A percentile compares a stretch with the other conserved stretches of the same genome.
Conservation (phyloP, 2,888 invertebrate species). For the Drosophila prolongata region DNA sequence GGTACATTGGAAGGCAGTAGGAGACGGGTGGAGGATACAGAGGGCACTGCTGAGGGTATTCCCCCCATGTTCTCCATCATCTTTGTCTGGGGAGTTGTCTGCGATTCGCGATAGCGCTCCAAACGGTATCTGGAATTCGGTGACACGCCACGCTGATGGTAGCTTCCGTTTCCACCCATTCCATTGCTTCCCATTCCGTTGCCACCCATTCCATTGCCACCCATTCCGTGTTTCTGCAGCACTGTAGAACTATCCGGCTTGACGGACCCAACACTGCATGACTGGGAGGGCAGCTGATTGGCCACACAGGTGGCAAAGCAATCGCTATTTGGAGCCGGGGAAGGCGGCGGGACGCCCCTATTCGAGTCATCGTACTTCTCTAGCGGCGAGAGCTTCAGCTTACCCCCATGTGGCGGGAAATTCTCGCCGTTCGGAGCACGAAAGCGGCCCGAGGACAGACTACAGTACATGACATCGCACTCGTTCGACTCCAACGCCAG, state of each 20-base stretch:
- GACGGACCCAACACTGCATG: constrained; percentile 13
- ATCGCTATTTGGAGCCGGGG: constrained; percentile 84
- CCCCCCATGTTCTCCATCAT: constrained; percentile 29
- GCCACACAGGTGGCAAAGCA: constrained; percentile 73
- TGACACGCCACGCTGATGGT: constrained; percentile 79
- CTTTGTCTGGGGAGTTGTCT: constrained; percentile 44
- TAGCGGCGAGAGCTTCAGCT: constrained; percentile 60
- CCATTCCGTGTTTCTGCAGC: constrained; percentile 38
- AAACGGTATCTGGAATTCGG: constrained; percentile 83
- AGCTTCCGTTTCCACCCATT: constrained; percentile 23
- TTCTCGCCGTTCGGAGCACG: constrained; percentile 73
- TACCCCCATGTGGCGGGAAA: constrained; percentile 56
- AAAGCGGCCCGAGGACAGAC: constrained; percentile 69
- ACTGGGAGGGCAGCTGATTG: constrained; percentile 51
- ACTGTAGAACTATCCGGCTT: constrained; percentile 28
- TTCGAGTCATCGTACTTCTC: constrained; percentile 80
- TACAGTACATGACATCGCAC: constrained; percentile 45
- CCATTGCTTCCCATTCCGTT: constrained; percentile 20
- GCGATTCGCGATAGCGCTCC: constrained; percentile 80
- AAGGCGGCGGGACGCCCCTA: constrained; percentile 83
- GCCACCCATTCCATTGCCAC: not conserved
- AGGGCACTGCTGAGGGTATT: constrained; percentile 31
- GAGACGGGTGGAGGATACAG: constrained; percentile 45
- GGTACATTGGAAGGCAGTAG: constrained; percentile 57
- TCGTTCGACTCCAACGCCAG: constrained; percentile 45